Conservation (phyloP, 2,113 vertebrate species). For the Halichoerus grypus region DNA sequence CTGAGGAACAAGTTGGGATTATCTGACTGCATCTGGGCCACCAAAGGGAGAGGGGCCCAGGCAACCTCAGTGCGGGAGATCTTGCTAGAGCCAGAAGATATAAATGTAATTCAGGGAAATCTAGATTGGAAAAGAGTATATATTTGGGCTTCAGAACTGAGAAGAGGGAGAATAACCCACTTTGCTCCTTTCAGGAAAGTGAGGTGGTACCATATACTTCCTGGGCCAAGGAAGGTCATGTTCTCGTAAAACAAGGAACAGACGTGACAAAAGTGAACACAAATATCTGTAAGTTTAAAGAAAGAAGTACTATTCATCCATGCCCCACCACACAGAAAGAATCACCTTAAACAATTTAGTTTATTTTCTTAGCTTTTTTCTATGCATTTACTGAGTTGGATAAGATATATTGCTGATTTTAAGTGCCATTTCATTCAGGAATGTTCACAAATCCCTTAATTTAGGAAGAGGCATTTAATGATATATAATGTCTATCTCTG, state of each 20-base stretch:
- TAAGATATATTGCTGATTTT: neutral
- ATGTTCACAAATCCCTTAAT: constrained; percentile 24
- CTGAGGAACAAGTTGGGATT: neutral
- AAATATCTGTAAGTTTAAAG: neutral
- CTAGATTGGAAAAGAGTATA: constrained; percentile 14
- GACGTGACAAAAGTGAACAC: neutral
- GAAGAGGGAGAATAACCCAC: neutral
- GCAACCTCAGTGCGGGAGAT: neutral
- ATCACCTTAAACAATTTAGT: neutral
- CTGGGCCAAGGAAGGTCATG: neutral
- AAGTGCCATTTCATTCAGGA: constrained; percentile 3
- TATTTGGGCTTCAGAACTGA: neutral
- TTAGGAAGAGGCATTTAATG: constrained; percentile 40
- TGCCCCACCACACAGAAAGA: neutral
- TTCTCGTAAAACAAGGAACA: neutral
- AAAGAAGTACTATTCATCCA: neutral
- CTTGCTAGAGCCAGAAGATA: neutral
- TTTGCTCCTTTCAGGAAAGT: constrained; percentile 1
- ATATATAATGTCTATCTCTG: neutral
- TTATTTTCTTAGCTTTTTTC: constrained; percentile 22
- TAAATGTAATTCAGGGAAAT: constrained; percentile 30
- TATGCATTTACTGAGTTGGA: neutral
- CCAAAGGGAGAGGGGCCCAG: neutral
- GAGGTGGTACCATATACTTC: neutral
- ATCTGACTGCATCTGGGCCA: neutral